Conservation (phyloP, 1,140 invertebrate genomes). For the Aphelenchoides fujianensis region DNA sequence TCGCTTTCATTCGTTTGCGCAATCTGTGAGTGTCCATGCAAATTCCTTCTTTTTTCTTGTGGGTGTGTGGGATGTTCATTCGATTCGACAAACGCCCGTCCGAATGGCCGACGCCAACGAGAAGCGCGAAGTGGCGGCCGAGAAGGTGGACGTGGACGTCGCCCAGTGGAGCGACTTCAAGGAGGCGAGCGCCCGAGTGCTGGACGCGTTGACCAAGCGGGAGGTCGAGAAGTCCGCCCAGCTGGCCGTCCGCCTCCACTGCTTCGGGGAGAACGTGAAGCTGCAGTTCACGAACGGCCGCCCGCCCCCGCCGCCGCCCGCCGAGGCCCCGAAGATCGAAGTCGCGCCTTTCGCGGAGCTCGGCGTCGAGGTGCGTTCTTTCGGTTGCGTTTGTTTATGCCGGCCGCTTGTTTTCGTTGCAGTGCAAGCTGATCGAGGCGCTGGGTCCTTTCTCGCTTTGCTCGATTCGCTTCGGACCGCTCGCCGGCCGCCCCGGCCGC, state of each 20-base stretch:
- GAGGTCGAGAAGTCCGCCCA: background rate
- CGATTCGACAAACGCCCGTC: background rate
- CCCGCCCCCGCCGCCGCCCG: background rate
- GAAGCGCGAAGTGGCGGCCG: background rate
- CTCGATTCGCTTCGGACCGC: background rate
- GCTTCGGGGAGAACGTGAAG: background rate
- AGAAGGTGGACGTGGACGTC: background rate
- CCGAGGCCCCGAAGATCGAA: background rate
- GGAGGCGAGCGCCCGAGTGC: background rate
- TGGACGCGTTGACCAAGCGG: background rate
- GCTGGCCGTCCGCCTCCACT: background rate
- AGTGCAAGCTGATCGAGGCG: background rate
- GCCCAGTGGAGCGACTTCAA: background rate
- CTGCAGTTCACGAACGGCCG: background rate
- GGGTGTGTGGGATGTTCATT: no score
- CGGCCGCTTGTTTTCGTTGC: no score
- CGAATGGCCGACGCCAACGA: background rate
- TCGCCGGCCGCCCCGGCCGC: background rate
- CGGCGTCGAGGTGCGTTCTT: background rate
- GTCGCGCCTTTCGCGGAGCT: background rate
- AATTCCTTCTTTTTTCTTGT: no score
- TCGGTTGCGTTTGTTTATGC: background rate
- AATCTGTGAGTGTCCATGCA: no score
- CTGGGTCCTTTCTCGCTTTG: background rate
- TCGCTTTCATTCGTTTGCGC: no score